A percentile compares a stretch with the other conserved stretches of the same genome.
These are phyloP conservation scores for Cyphomyrus discorhynchus DNA, from an alignment of 2,113 vertebrate genomes.

Conservation along the genomic window DNA sequence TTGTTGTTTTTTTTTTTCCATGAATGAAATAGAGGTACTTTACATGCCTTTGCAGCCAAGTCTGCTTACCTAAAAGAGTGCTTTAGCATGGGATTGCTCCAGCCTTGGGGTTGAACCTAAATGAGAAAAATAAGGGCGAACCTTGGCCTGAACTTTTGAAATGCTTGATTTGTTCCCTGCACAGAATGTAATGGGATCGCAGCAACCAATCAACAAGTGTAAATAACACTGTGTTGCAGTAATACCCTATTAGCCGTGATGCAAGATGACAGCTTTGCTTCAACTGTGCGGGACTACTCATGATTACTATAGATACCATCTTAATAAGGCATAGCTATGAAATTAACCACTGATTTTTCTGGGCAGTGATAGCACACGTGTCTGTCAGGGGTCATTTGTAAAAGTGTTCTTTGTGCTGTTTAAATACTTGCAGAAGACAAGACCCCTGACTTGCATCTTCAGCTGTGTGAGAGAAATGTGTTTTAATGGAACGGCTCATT, in stretches of 20 bases:
- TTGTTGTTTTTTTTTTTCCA: not conserved
- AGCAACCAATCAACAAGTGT: conserved; percentile 9
- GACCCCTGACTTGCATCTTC: not conserved
- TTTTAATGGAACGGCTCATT: not conserved
- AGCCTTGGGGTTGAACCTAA: not conserved
- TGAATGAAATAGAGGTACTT: not conserved
- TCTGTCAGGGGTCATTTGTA: not conserved
- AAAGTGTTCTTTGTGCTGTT: not conserved
- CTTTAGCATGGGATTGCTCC: not conserved
- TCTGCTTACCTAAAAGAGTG: not conserved
- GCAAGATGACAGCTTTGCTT: not conserved
- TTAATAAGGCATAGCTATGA: not conserved
- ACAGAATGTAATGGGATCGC: not conserved
- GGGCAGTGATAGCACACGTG: not conserved
- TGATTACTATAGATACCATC: not conserved
- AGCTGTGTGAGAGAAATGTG: not conserved
- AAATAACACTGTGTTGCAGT: not conserved
- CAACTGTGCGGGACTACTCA: not conserved
- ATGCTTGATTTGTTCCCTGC: not conserved
- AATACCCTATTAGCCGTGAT: not conserved
- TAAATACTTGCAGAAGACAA: not conserved
- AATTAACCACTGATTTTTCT: not conserved
- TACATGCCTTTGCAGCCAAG: not conserved
- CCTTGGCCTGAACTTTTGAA: not conserved
- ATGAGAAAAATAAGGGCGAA: not conserved